Conservation (phyloP, 2,113 vertebrate species). For the Urocolius indicus region DNA sequence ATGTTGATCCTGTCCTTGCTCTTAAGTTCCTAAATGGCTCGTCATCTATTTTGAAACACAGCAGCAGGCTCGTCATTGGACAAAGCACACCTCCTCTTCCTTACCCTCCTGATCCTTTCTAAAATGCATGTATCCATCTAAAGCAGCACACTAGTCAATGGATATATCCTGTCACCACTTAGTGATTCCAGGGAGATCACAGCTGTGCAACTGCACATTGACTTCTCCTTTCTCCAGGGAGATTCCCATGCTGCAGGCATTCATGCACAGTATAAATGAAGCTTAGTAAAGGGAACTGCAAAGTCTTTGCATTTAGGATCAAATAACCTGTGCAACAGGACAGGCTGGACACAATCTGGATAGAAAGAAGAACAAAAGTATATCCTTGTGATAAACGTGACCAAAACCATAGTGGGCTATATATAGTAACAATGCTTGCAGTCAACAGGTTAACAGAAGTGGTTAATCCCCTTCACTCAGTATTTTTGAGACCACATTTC, state of each 20-base stretch:
- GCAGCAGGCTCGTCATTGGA: background rate
- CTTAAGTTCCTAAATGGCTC: background rate
- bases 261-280: background rate
- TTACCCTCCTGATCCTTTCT: background rate
- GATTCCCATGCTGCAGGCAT: background rate
- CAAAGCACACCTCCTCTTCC: background rate
- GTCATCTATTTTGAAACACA: background rate
- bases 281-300: background rate
- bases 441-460: background rate
- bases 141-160: background rate
- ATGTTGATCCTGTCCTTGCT: background rate
- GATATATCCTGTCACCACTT: too few species aligned
- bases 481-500: background rate
- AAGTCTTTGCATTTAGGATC: background rate
- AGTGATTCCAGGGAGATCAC: background rate
- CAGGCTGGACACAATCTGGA: background rate
- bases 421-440: background rate
- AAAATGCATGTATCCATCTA: background rate
- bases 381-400: background rate
- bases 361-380: background rate
- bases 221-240: background rate
- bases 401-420: background rate
- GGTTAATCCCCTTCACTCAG: background rate
- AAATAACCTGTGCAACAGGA: background rate
- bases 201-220: accelerated